Evolutionary conservation across 2,113 vertebrate species (phyloP).

Genomic region (Prietella phreatophila): DNA sequence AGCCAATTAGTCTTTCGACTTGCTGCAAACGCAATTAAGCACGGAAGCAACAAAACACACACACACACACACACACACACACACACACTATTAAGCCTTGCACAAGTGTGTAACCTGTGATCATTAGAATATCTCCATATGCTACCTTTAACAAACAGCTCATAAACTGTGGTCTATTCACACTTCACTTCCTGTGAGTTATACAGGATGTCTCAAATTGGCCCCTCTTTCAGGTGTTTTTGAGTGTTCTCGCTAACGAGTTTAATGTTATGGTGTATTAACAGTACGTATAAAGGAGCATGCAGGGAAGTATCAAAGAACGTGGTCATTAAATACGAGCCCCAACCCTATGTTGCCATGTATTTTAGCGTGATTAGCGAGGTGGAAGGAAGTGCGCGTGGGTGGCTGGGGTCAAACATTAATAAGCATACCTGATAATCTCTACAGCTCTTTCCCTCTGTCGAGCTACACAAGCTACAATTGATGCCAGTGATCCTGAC

Average conservation of each 20-base stretch:
- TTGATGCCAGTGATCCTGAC: no score
- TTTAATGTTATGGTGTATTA: background rate
- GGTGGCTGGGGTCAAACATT: no score
- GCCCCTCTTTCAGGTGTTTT: background rate
- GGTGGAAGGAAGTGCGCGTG: background rate
- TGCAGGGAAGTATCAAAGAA: background rate
- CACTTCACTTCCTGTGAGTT: background rate
- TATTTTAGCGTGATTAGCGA: background rate
- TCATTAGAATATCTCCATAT: background rate
- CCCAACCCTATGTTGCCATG: background rate
- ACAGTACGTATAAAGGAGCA: background rate
- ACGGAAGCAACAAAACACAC: background rate
- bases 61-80: no score
- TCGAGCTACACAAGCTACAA: no score
- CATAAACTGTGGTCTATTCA: background rate
- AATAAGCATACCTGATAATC: no score
- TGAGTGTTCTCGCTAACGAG: background rate
- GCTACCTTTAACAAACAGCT: background rate
- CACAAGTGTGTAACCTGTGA: no score
- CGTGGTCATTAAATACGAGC: background rate
- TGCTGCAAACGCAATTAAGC: conserved; percentile 52
- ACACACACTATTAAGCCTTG: background rate
- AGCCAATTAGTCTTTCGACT: conserved; percentile 56
- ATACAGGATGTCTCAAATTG: background rate
- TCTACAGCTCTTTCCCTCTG: no score